Evolutionary conservation across 1,140 invertebrate species (phyloP).

Genomic region (Formica exsecta): DNA sequence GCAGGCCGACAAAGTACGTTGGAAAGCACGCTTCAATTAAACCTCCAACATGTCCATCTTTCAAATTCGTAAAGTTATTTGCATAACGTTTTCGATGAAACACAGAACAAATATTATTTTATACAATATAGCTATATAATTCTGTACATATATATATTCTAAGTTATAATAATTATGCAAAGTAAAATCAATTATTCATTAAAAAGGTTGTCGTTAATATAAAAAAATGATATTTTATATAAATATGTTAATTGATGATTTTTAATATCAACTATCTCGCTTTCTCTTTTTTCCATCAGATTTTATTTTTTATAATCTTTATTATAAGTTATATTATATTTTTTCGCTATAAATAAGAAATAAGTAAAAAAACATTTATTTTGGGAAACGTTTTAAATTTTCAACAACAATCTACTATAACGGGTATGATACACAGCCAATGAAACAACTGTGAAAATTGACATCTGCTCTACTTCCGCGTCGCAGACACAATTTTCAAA

Average conservation of each 20-base stretch:
- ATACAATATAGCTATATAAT: neutral
- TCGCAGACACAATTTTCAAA: slow-evolving; percentile 37
- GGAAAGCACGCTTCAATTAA: neutral
- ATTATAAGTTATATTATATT: no score
- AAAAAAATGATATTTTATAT: neutral
- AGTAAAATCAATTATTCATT: neutral
- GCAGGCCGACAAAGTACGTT: neutral
- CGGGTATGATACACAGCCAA: slow-evolving; percentile 30
- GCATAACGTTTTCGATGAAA: neutral
- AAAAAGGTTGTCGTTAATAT: neutral
- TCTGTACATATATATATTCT: neutral
- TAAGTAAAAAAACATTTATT: slow-evolving; percentile 1
- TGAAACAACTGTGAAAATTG: slow-evolving; percentile 58
- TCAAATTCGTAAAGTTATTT: slow-evolving; percentile 22
- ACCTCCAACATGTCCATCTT: neutral
- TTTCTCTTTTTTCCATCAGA: neutral
- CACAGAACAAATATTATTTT: neutral
- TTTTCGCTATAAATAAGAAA: neutral
- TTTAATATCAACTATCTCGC: neutral
- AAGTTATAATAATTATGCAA: neutral
- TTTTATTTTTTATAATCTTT: neutral
- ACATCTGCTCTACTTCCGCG: slow-evolving; percentile 48
- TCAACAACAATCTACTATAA: neutral
- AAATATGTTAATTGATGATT: neutral
- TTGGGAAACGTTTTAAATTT: neutral